phyloP scores from a whole-genome alignment of 2,797 vertebrate genomes.

The Phataginus tetradactyla region DNA sequence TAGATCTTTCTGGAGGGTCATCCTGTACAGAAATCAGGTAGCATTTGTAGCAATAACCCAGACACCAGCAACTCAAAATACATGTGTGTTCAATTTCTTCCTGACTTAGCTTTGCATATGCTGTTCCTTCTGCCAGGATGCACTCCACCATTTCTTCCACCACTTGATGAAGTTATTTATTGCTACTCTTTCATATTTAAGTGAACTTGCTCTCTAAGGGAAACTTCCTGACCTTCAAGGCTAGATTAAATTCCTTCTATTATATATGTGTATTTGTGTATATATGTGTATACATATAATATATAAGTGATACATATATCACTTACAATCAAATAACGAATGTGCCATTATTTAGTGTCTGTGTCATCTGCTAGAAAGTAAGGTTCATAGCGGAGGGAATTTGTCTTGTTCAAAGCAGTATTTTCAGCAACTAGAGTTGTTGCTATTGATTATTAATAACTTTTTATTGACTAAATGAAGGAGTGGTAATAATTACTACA shows the following conservation, averaged over 20 bases:
- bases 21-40: not conserved
- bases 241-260: not conserved
- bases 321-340: not conserved
- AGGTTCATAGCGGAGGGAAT: not conserved
- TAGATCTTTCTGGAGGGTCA: not conserved
- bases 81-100: not conserved
- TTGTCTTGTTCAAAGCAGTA: not conserved
- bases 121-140: not conserved
- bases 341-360: not conserved
- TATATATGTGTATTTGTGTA: not conserved
- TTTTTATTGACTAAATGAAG: constrained; percentile 8
- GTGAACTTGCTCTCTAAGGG: not conserved
- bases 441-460: not conserved
- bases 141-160: not conserved
- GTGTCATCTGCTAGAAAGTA: not conserved
- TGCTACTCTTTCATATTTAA: not conserved
- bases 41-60: not conserved
- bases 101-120: not conserved
- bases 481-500: not conserved
- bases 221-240: not conserved
- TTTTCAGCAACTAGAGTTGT: not conserved
- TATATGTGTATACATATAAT: no score
- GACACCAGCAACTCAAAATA: not conserved
- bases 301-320: not conserved
- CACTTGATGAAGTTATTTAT: not conserved